phyloP scores from a whole-genome alignment of 2,113 vertebrate species.

The Mobula birostris region DNA sequence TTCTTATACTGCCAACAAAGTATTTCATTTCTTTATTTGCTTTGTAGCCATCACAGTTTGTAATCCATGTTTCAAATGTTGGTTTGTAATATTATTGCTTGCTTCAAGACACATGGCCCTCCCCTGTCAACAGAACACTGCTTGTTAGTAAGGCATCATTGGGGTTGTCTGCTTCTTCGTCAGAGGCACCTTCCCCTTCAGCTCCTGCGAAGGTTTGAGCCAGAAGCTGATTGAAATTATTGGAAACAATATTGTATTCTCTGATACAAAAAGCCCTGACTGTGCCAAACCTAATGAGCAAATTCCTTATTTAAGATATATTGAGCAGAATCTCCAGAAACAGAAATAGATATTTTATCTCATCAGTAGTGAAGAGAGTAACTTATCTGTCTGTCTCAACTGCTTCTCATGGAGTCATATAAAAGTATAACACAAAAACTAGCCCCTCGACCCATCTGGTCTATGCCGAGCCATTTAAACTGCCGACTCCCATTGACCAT shows the following conservation, averaged over 20 bases:
- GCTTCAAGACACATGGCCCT: not conserved
- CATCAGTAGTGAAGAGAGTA: not conserved
- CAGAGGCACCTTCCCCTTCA: not conserved
- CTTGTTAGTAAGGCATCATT: not conserved
- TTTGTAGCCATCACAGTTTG: not conserved
- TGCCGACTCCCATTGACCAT: too few species aligned
- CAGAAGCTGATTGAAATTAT: constrained; percentile 16
- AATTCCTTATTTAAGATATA: not conserved
- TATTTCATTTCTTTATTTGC: not conserved
- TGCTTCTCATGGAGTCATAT: too few species aligned
- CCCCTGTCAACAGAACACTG: not conserved
- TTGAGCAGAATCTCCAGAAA: not conserved
- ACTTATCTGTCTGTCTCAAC: not conserved
- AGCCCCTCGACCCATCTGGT: too few species aligned
- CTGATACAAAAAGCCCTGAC: not conserved
- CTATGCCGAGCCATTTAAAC: too few species aligned
- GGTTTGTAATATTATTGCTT: not conserved
- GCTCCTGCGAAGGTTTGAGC: not conserved
- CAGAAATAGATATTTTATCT: not conserved
- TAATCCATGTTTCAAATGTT: not conserved
- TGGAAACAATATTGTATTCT: not conserved
- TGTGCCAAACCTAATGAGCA: constrained; percentile 13
- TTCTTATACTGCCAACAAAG: not conserved
- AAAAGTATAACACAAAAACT: too few species aligned
- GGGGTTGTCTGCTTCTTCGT: not conserved